A percentile compares a stretch with the other conserved stretches of the same genome.
These are phyloP conservation scores for Phenganax stokvisi DNA, from an alignment of 92 coral and sea anemone genomes.

Conservation along the genomic window DNA sequence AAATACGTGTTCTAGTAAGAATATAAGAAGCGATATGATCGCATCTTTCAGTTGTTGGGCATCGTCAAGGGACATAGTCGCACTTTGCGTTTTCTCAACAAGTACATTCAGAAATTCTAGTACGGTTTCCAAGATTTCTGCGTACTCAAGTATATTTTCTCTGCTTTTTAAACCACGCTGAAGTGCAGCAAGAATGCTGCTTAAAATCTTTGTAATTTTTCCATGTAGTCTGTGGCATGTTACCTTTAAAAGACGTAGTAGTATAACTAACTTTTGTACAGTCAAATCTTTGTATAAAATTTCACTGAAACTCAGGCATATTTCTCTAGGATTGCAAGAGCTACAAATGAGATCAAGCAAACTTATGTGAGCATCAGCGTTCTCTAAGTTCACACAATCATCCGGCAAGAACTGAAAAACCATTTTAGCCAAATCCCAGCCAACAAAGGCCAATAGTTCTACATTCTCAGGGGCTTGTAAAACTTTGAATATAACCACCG, in stretches of 20 bases:
- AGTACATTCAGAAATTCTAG: slow-evolving; percentile 23
- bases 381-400: not conserved
- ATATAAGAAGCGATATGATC: slow-evolving; percentile 11
- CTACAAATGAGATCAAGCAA: slow-evolving; percentile 21
- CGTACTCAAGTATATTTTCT: slow-evolving; percentile 1
- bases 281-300: not conserved
- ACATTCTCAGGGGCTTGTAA: slow-evolving; percentile 7
- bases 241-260: not conserved
- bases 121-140: slow-evolving; percentile 18
- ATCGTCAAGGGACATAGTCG: not conserved
- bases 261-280: slow-evolving; percentile 11
- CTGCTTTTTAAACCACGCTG: slow-evolving; percentile 3
- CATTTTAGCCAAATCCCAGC: slow-evolving; percentile 33
- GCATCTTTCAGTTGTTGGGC: not conserved
- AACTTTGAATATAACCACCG: not conserved
- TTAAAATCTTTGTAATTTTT: slow-evolving; percentile 23
- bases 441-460: slow-evolving; percentile 23
- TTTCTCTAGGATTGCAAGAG: slow-evolving; percentile 25
- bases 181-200: slow-evolving; percentile 8
- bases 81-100: slow-evolving; percentile 5
- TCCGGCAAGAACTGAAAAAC: slow-evolving; percentile 28
- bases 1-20: slow-evolving; percentile 6
- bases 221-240: slow-evolving; percentile 1
- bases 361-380: not conserved
- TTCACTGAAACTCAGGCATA: slow-evolving; percentile 19